Evolutionary conservation across 2,888 invertebrate species (phyloP).

Genomic region (Limnephilus auricula): DNA sequence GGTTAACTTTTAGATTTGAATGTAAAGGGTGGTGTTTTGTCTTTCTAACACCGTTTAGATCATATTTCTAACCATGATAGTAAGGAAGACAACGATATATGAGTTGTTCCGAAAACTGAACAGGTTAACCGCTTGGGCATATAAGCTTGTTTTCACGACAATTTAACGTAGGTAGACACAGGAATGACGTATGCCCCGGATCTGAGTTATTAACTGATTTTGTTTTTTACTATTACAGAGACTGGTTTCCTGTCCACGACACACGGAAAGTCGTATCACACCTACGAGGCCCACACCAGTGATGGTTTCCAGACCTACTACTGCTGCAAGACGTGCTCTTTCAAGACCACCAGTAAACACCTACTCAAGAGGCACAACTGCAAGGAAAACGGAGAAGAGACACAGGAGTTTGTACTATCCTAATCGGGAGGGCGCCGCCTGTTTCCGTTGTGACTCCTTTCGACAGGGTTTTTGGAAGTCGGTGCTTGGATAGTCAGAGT

Average conservation of each 20-base stretch:
- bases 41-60: too few relatives aligned
- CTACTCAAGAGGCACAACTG: constrained; percentile 50
- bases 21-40: too few relatives aligned
- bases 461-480: not conserved
- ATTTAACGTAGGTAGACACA: too few relatives aligned
- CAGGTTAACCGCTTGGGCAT: too few relatives aligned
- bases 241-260: not conserved
- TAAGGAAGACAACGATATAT: too few relatives aligned
- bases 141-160: too few relatives aligned
- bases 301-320: constrained; percentile 41
- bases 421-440: not conserved
- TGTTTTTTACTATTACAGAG: not conserved
- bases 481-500: not conserved
- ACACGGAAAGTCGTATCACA: constrained; percentile 48
- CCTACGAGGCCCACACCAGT: constrained; percentile 42
- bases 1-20: too few relatives aligned
- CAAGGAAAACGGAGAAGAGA: not conserved
- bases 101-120: too few relatives aligned
- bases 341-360: constrained; percentile 48
- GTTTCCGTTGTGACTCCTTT: not conserved
- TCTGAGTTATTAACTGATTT: not conserved
- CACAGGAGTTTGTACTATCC: not conserved
- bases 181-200: too few relatives aligned
- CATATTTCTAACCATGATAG: too few relatives aligned
- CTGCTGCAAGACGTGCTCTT: constrained; percentile 36